Percentiles rank a stretch among this genome's conserved stretches.
Conservation (phyloP, 92 coral and sea anemone genomes). For the Chrysogorgia sp. region DNA sequence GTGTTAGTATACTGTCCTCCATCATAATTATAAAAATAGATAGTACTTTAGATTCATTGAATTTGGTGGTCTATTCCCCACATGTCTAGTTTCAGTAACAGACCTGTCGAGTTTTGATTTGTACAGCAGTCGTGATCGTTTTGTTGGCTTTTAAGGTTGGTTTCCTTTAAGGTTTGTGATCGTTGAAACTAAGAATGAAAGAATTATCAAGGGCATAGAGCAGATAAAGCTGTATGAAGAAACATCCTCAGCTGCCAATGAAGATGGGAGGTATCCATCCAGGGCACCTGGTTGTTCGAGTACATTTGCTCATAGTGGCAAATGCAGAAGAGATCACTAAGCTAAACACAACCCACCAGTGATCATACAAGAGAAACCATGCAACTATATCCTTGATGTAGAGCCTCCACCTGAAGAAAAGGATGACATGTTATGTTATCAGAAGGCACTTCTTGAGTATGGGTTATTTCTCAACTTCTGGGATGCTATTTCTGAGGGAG, state of each 20-base stretch:
- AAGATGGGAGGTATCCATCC: slow-evolving; percentile 31
- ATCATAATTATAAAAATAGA: no score
- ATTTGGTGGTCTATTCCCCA: no score
- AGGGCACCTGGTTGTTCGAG: slow-evolving; percentile 65
- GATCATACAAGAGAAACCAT: slow-evolving; percentile 20
- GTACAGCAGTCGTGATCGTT: background rate
- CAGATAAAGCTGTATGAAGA: slow-evolving; percentile 31
- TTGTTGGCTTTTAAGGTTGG: background rate
- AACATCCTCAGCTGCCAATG: slow-evolving; percentile 16
- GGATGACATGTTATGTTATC: slow-evolving; percentile 79
- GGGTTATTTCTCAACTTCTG: slow-evolving; percentile 63
- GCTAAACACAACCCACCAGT: slow-evolving; percentile 67
- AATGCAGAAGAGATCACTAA: slow-evolving; percentile 68
- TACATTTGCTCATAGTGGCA: slow-evolving; percentile 69
- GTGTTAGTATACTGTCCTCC: no score
- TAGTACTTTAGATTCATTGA: no score
- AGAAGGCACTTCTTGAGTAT: slow-evolving; percentile 68
- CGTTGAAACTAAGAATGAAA: slow-evolving; percentile 32
- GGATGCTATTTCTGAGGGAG: slow-evolving; percentile 55
- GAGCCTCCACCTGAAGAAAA: slow-evolving; percentile 30
- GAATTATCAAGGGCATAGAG: slow-evolving; percentile 22
- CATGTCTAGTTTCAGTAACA: background rate
- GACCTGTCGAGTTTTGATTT: background rate
- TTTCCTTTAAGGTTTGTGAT: slow-evolving; percentile 35
- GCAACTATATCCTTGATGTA: slow-evolving; percentile 10